phyloP scores from a whole-genome alignment of 2,797 vertebrate species.

The Neoniphon sammara region DNA sequence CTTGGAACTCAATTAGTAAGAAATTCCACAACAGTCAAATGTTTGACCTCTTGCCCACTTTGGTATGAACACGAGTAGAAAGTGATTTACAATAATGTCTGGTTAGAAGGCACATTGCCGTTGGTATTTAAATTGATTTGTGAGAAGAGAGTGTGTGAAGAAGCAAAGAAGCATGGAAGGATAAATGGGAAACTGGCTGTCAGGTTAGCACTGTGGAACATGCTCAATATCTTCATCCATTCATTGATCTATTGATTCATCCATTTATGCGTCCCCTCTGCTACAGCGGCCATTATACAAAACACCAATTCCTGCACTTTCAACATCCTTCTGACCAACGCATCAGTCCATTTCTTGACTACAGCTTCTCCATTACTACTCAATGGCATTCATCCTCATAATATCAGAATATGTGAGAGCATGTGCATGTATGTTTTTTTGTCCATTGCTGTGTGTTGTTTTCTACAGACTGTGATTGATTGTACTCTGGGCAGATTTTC shows the following conservation, averaged over 20 bases:
- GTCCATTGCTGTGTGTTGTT: neutral
- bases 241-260: neutral
- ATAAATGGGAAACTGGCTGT: constrained; percentile 29
- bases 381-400: constrained; percentile 12
- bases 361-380: constrained; percentile 1
- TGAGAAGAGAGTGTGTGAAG: constrained; percentile 16
- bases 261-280: constrained; percentile 3
- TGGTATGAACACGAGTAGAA: constrained; percentile 19
- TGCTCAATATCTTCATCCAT: constrained; percentile 32
- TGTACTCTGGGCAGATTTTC: constrained; percentile 40
- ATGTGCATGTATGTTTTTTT: neutral
- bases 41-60: neutral
- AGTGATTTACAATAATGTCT: constrained; percentile 38
- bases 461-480: constrained; percentile 56
- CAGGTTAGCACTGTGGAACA: constrained; percentile 21
- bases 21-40: constrained; percentile 1
- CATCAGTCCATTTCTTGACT: constrained; percentile 16
- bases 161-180: constrained; percentile 18
- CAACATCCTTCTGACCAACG: constrained; percentile 5
- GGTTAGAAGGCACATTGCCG: constrained; percentile 33
- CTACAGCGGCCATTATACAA: neutral
- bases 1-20: neutral
- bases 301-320: constrained; percentile 17
- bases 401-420: constrained; percentile 10
- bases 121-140: constrained; percentile 34